These are phyloP conservation scores for Embidobia sp. DNA, from an alignment of 2,888 invertebrate genomes.

Conservation along the genomic window DNA sequence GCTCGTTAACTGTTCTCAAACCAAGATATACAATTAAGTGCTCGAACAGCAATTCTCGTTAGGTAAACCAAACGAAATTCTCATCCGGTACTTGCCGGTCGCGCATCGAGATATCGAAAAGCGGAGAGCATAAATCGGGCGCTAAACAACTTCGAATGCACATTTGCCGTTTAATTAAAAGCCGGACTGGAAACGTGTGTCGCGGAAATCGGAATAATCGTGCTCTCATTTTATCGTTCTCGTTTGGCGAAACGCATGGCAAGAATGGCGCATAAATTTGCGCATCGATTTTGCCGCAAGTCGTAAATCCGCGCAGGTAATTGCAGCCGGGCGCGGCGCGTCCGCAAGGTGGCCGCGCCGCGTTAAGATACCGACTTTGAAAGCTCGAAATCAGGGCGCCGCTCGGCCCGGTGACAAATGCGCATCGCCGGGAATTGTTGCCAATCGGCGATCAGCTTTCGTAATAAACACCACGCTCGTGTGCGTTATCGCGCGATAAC, in stretches of 20 bases:
- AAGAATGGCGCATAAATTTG: constrained; percentile 28
- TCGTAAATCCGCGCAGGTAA: too few relatives aligned
- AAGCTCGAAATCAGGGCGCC: background rate
- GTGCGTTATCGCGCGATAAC: constrained; percentile 46
- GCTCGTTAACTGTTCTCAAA: constrained; percentile 35
- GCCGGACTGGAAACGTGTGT: constrained; percentile 3
- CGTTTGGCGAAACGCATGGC: constrained; percentile 8
- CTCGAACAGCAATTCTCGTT: constrained; percentile 33
- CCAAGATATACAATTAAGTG: constrained; percentile 38
- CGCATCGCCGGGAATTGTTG: constrained; percentile 19
- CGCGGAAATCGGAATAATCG: constrained; percentile 24
- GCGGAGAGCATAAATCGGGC: constrained; percentile 23
- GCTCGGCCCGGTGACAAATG: constrained; percentile 29
- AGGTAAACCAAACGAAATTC: constrained; percentile 32
- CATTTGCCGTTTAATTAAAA: constrained; percentile 29
- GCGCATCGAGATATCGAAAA: constrained; percentile 28
- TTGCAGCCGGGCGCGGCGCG: too few relatives aligned
- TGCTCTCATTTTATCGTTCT: constrained; percentile 21
- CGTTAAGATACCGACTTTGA: constrained; percentile 29
- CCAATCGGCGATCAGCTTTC: constrained; percentile 28
- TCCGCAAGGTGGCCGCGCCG: too few relatives aligned
- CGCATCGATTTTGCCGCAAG: constrained; percentile 20
- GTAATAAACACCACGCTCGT: constrained; percentile 36
- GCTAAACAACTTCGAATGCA: constrained; percentile 14
- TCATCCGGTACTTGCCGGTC: background rate